Base-by-base conservation (phyloP, 1,140 invertebrate species). In the Prorops nasuta region DNA sequence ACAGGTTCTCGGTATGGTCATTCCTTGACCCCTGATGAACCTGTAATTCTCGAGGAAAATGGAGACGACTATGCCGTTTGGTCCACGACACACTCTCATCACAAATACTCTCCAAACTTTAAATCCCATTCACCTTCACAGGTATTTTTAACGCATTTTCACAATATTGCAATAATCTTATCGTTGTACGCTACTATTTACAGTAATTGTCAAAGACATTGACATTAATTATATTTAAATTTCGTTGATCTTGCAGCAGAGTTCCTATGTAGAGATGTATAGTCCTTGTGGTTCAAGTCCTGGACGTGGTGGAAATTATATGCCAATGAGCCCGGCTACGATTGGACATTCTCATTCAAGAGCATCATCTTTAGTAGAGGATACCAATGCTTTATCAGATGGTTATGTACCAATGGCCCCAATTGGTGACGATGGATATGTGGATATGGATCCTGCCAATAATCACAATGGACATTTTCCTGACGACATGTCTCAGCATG, bases 381-480 rank as follows among this genome's bases (percentile, higher is more conserved):
- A 77, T 3, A 64, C 22, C 10, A 55, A 42, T 3, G 51, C 60
- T 2, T 54, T 70, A 20, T 64, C 77, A 17, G 79, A 83, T 28
- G 83, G 83, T 37, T 87, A 87, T 58, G 81, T 87, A 4, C 81
- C 83, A 9, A 86, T 86, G 84, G 79, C 80, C 7, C 82, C 82
- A 2, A 66, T 73, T 3, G 69, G 74, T 21, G 79, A 81, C 34
- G 76, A 79, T 51, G 82, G 80, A 3, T 88, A 87, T 59, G 79
- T 88, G 8, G 83, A 86, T 51, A 88, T 88, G 86, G 80, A 81
- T 54, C 79, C 68, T 19, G 58, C 66, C 28, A 71, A 67, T 56
- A 67, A 58, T 60, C 72, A 68, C 48, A 69, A 72, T 38, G 64
- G 72, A 38, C 74, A 74, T 47, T 69, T 74, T 17, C 63, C 74